phyloP scores from a whole-genome alignment of 1,140 invertebrate species.

The Drosophila insularis region DNA sequence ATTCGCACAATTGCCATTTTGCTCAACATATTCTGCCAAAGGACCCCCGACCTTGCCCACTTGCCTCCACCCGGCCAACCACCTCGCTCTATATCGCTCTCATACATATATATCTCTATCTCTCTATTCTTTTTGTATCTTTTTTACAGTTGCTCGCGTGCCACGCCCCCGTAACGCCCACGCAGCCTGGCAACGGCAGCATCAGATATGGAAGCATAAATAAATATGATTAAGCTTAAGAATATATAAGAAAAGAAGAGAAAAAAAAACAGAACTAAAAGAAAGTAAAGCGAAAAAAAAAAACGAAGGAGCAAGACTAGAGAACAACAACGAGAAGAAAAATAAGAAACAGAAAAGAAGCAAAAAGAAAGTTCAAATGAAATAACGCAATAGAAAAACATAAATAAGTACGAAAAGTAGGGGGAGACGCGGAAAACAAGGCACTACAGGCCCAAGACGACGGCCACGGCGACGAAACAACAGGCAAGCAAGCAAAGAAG shows the following conservation, averaged over 20 bases:
- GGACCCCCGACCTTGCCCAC: not conserved
- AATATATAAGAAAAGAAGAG: slow-evolving; percentile 73
- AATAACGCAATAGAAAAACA: slow-evolving; percentile 80
- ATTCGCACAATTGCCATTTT: slow-evolving; percentile 34
- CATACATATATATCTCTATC: slow-evolving; percentile 2
- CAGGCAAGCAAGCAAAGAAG: not conserved
- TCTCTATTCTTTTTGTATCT: slow-evolving; percentile 7
- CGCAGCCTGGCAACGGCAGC: slow-evolving; percentile 27
- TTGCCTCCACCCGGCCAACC: not conserved
- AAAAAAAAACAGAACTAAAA: slow-evolving; percentile 23
- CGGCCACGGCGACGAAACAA: too few species aligned
- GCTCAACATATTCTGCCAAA: not conserved
- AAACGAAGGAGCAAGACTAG: not conserved
- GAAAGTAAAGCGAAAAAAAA: not conserved
- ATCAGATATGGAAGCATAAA: slow-evolving; percentile 65
- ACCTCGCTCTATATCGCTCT: not conserved
- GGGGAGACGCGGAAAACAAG: slow-evolving; percentile 3
- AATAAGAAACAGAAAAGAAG: slow-evolving; percentile 1
- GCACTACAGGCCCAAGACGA: slow-evolving; percentile 10
- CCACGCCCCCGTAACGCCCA: slow-evolving; percentile 36
- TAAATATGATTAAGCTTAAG: slow-evolving; percentile 81
- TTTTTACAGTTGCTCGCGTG: slow-evolving; percentile 49
- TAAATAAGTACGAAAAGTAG: slow-evolving; percentile 61
- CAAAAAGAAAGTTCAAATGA: slow-evolving; percentile 70
- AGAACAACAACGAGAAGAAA: not conserved